A percentile compares a stretch with the other conserved stretches of the same genome.
Evolutionary conservation across 1,140 invertebrate species (phyloP).

Genomic region (Macrobrachium nipponense): DNA sequence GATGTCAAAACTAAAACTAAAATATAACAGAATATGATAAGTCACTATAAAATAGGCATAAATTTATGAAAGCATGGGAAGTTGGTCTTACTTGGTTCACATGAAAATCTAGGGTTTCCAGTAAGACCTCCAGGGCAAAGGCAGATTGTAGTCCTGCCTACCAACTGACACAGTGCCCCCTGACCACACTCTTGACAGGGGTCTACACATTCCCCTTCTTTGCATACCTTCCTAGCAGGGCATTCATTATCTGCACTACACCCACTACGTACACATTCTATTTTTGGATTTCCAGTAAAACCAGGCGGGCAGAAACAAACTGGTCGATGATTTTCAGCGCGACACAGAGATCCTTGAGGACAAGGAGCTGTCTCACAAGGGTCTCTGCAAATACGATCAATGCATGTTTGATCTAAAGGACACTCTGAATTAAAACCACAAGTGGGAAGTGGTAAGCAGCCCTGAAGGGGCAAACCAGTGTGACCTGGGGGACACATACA

Average conservation of each 20-base stretch:
- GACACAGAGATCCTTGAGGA: constrained; percentile 74
- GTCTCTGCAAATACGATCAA: constrained; percentile 65
- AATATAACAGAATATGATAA: constrained; percentile 82
- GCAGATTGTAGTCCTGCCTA: constrained; percentile 75
- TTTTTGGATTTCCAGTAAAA: constrained; percentile 52
- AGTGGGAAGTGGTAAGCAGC: constrained; percentile 78
- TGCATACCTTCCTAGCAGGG: constrained; percentile 73
- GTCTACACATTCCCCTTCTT: constrained; percentile 81
- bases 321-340: constrained; percentile 79
- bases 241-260: constrained; percentile 58
- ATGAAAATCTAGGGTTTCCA: constrained; percentile 64
- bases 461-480: constrained; percentile 72
- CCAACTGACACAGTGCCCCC: constrained; percentile 81
- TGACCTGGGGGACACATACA: constrained; percentile 86
- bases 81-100: constrained; percentile 62
- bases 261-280: constrained; percentile 49
- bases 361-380: constrained; percentile 62
- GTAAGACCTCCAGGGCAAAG: constrained; percentile 64
- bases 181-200: constrained; percentile 85
- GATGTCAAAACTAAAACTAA: no score
- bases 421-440: constrained; percentile 66
- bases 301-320: constrained; percentile 73
- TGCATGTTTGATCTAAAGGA: constrained; percentile 66
- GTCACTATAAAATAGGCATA: constrained; percentile 80
- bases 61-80: constrained; percentile 82